Conservation (phyloP, 2,797 vertebrate species). For the Labeo calbasu region DNA sequence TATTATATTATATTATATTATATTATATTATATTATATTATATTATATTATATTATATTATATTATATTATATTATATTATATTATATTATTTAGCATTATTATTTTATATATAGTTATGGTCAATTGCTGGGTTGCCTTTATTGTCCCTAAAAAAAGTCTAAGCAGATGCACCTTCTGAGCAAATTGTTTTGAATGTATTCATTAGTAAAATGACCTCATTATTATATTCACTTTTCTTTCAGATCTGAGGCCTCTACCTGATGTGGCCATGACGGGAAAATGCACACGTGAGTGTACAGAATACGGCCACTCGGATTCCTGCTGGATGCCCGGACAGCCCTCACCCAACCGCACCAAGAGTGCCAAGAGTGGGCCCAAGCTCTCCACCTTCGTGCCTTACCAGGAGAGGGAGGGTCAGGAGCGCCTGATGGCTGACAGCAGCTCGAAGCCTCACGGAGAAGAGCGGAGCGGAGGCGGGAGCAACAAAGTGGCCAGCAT, state of each 20-base stretch:
- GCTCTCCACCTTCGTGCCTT: constrained; percentile 99
- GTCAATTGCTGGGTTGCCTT: too few relatives aligned
- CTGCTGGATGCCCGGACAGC: constrained; percentile 98
- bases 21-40: too few relatives aligned
- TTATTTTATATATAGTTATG: too few relatives aligned
- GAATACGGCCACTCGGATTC: constrained; percentile 98
- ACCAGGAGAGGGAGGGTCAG: constrained; percentile 95
- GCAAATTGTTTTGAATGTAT: neutral
- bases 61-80: too few relatives aligned
- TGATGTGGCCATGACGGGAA: constrained; percentile 98
- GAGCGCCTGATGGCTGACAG: constrained; percentile 89
- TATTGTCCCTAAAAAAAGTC: neutral
- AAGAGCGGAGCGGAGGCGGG: constrained; percentile 87
- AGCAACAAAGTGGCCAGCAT: constrained; percentile 94
- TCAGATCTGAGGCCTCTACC: constrained; percentile 94
- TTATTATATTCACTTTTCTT: neutral
- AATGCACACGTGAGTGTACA: constrained; percentile 95
- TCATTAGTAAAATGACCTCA: neutral
- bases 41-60: too few relatives aligned
- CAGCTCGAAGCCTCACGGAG: constrained; percentile 89
- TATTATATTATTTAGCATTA: too few relatives aligned
- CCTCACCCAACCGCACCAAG: constrained; percentile 89
- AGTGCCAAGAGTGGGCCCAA: constrained; percentile 87
- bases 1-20: too few relatives aligned
- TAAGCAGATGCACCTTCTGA: neutral